phyloP scores from a whole-genome alignment of 2,113 vertebrate species.

The Eolophus roseicapilla region DNA sequence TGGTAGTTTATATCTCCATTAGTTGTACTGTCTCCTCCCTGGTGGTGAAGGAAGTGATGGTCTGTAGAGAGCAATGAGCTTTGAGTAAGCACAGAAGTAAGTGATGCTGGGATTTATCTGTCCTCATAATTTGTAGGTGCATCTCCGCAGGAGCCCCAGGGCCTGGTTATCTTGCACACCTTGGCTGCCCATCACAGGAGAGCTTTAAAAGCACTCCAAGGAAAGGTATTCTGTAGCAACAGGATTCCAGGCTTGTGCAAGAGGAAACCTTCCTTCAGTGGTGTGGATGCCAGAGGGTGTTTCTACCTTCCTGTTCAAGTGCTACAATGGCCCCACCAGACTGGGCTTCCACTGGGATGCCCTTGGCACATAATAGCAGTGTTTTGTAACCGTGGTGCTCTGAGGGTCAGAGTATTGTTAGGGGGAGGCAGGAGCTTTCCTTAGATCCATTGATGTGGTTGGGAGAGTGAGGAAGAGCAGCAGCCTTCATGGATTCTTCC shows the following conservation, averaged over 20 bases:
- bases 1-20: background rate
- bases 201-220: background rate
- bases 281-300: background rate
- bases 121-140: background rate
- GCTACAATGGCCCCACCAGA: background rate
- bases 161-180: background rate
- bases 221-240: background rate
- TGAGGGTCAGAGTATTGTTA: background rate
- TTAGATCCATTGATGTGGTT: accelerated
- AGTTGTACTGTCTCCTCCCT: background rate
- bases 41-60: background rate
- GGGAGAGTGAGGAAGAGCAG: background rate
- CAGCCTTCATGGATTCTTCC: background rate
- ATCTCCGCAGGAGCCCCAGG: background rate
- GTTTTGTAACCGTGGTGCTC: background rate
- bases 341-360: background rate
- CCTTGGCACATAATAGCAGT: accelerated
- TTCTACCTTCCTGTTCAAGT: background rate
- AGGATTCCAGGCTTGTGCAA: background rate
- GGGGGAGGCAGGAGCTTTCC: background rate
- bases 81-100: background rate
- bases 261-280: background rate
- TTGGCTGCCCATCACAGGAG: background rate
- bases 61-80: background rate
- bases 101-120: background rate